Evolutionary conservation across 2,888 invertebrate genomes (phyloP), one percentile per base, ranked within the genome.

Genomic region (Drosophila subsilvestris): DNA sequence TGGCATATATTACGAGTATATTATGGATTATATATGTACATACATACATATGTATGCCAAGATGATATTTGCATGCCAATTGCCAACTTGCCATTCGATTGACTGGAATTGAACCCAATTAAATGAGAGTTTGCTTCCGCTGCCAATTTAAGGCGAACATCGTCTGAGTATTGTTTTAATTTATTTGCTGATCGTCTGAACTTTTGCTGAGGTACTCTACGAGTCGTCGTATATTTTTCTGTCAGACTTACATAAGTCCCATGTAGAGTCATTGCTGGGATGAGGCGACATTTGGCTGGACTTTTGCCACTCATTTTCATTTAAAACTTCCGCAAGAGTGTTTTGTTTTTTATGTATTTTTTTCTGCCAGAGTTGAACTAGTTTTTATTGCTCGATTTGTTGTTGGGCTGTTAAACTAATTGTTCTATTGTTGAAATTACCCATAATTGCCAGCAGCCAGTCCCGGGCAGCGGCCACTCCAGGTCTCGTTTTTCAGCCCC

Each of bases 381-480:
- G n/a, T 25, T 25, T 18, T 10, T 22, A 25, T 32, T 60, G 54
- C 25, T 25, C 25, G 3, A 25, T 25, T 25, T 25, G 3, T 25
- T 25, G 5, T 0, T 6, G 25, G 25, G 20, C 55, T 45, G 63
- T 63, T 53, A 18, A 32, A 51, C 70, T 67, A 80, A 83, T 83
- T 75, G 72, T 66, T 66, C 48, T 66, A 55, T 66, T 62, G 54
- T 61, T 55, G 45, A 56, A 70, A 71, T 62, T 56, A 56, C 62
- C 50, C 56, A 53, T 62, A 63, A 71, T 54, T 68, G 68, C 27
- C 32, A 22, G 61, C 18, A 60, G 45, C 45, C 32, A 37, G 45
- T 47, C 32, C 47, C 25, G 27, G 25, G 4, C 25, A 25, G 25
- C 18, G 27, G 25, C 1, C 25, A 25, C 5, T 4, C 4, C 37